Evolutionary conservation across 2,113 vertebrate genomes (phyloP).

Genomic region (Oryzias curvinotus): DNA sequence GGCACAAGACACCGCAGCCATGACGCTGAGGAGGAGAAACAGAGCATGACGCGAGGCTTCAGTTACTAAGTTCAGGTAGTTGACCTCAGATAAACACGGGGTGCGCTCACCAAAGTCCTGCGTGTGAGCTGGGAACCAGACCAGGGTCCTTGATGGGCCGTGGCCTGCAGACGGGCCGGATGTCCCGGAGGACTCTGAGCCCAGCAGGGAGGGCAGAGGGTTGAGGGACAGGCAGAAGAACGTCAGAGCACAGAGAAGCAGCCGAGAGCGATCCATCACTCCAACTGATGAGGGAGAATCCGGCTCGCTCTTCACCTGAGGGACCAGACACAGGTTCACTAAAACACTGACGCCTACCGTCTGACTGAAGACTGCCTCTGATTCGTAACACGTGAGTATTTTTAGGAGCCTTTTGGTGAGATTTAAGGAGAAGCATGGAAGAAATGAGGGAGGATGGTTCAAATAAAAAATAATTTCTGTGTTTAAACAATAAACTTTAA

Average conservation of each 20-base stretch:
- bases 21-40: constrained; percentile 50
- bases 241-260: constrained; percentile 93
- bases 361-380: too few relatives aligned
- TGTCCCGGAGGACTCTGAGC: constrained; percentile 55
- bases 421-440: too few relatives aligned
- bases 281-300: constrained; percentile 88
- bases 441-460: too few relatives aligned
- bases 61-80: not conserved
- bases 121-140: constrained; percentile 79
- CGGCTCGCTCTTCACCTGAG: constrained; percentile 93
- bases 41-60: not conserved
- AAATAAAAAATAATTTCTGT: too few relatives aligned
- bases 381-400: too few relatives aligned
- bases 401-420: too few relatives aligned
- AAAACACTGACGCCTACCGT: not conserved
- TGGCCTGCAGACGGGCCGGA: constrained; percentile 49
- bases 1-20: constrained; percentile 96
- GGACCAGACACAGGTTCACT: not conserved
- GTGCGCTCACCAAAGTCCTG: constrained; percentile 74
- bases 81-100: not conserved
- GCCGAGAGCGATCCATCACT: constrained; percentile 98
- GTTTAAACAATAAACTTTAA: too few relatives aligned
- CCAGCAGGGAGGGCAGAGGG: constrained; percentile 89
- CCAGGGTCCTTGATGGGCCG: constrained; percentile 79
- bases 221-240: constrained; percentile 97